Evolutionary conservation across 2,888 invertebrate species (phyloP), one percentile per base, ranked within the genome.

Genomic region (Cheilosia vulpina): DNA sequence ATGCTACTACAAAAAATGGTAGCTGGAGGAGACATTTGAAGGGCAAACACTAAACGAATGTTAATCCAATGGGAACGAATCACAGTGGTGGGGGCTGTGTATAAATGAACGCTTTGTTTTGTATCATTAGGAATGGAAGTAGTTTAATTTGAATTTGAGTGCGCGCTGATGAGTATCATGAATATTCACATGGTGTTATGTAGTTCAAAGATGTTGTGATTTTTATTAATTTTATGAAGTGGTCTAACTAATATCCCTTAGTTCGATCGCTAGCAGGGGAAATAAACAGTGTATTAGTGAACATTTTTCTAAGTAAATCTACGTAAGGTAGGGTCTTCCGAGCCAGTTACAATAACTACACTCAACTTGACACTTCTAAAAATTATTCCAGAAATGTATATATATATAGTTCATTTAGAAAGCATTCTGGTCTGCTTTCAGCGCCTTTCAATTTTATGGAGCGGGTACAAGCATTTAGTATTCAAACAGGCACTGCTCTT

Each of bases 181-280:
- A 77, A 85, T 68, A 68, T 85, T 85, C 85, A 72, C 85, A 85
- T 71, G 85, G 57, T 68, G 71, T 52, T 55, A 65, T 38, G 38
- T 19, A 38, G 31, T 60, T 7, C 21, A 79, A 79, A 63, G 62
- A 38, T 78, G 7, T 9, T 17, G n/a, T 6, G 27, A 15, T 6
- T 55, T 45, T 50, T 38, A 38, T 17, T 0, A 3, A 5, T 34
- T 5, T 38, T 60, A 31, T 15, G 6, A 19, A 31, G 34, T 24
- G 17, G 9, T 43, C 4, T 13, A 7, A 55, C 27, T 11, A 0
- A 17, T 38, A 17, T 11, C 34, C 2, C 11, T 55, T 55, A 11
- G 2, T 17, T 7, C 6, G 2, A n/a, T 4, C 45, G 17, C n/a
- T 2, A 2, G 5, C 1, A 17, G 17, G 0, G 17, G 45, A 45